Evolutionary conservation across 2,888 invertebrate genomes (phyloP), one percentile per base, ranked within the genome.

Genomic region (Chrysolina oricalcia): DNA sequence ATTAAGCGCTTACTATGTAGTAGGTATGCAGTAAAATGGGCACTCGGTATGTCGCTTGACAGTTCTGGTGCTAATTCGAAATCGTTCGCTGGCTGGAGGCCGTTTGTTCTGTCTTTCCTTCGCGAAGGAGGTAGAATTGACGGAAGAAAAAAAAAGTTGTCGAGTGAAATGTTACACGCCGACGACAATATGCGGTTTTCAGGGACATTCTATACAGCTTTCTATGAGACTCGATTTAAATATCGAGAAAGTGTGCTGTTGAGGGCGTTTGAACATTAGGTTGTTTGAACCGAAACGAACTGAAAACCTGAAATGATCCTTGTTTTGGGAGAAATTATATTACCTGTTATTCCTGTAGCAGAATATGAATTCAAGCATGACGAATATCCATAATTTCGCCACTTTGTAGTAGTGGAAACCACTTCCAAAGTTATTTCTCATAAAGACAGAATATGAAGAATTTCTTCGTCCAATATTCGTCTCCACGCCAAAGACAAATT

Each of bases 1-100:
- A 76, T 76, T 76, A 76, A 73, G 73, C 67, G 65, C 41, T 70
- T 48, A 73, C 65, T 50, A 56, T 70, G 59, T 70, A 70, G 70
- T 70, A 62, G 70, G 72, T 63, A 65, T 69, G 69, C 68, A 63
- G 72, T 64, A 71, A 75, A 72, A 69, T 59, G 72, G 63, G 65
- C 69, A 69, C 56, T 62, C 67, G 72, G 75, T 69, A 72, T 69
- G 72, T 72, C 68, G 64, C 56, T 53, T 71, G 48, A 50, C 67
- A 68, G 71, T 62, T 63, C 50, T 71, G 62, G 68, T 63, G 71
- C 48, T 75, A 70, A 70, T 70, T 70, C 48, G 35, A 27, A 62
- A 63, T 62, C n/a, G 46, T 70, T 70, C 70, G 21, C 43, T 56
- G 46, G 41, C n/a, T 65, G 46, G 65, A 65, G 23, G 65, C 43